Conservation (phyloP, 2,888 invertebrate genomes). For the Hololepta plana region DNA sequence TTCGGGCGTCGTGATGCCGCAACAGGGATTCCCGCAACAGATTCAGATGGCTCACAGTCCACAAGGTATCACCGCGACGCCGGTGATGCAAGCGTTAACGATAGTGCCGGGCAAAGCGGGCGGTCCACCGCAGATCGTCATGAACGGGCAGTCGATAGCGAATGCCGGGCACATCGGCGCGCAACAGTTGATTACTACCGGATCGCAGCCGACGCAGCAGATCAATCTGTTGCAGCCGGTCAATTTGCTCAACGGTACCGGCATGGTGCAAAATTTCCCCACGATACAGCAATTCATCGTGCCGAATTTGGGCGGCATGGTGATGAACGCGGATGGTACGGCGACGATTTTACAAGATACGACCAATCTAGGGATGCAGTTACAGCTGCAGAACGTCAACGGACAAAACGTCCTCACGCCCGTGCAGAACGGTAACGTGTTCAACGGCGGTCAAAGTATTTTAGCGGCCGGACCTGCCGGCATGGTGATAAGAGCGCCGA, state of each 20-base stretch:
- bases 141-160: conserved; percentile 41
- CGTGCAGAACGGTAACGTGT: conserved; percentile 45
- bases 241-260: conserved; percentile 54
- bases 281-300: conserved; percentile 70
- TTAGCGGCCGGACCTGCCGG: conserved; percentile 48
- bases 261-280: conserved; percentile 57
- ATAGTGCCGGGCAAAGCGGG: conserved; percentile 61
- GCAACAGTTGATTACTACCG: conserved; percentile 49
- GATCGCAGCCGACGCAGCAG: conserved; percentile 32
- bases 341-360: conserved; percentile 56
- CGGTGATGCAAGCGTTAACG: conserved; percentile 57
- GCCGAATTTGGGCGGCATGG: conserved; percentile 64
- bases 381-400: conserved; percentile 65
- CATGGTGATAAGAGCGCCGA: conserved; percentile 60
- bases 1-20: conserved; percentile 39
- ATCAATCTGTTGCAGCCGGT: conserved; percentile 67
- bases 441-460: conserved; percentile 46
- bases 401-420: conserved; percentile 60
- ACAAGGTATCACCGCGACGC: conserved; percentile 44
- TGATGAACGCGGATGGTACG: conserved; percentile 57
- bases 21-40: conserved; percentile 46
- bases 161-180: conserved; percentile 40
- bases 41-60: conserved; percentile 51
- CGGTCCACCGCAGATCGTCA: conserved; percentile 54
- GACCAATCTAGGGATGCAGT: conserved; percentile 44